Evolutionary conservation across 2,113 vertebrate genomes (phyloP).

Genomic region (Rhombomys opimus): DNA sequence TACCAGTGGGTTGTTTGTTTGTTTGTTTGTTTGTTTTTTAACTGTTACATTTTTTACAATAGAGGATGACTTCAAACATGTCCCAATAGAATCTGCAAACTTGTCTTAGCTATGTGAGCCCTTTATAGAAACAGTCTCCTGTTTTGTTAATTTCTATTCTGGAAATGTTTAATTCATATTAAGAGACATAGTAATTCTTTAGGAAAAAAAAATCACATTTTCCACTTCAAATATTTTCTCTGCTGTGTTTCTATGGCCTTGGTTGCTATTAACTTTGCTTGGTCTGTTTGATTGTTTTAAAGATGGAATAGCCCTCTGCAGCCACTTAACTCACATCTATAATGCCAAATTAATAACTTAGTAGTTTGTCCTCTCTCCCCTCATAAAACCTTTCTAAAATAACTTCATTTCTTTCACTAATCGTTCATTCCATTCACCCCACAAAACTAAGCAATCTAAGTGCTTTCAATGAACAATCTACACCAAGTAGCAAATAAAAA

Average conservation of each 20-base stretch:
- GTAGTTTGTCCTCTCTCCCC: conserved; percentile 22
- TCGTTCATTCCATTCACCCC: background rate
- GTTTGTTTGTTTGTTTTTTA: background rate
- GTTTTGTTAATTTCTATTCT: background rate
- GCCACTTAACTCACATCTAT: conserved; percentile 36
- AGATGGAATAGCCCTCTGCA: background rate
- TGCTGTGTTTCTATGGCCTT: background rate
- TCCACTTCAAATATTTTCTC: background rate
- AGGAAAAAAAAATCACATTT: background rate
- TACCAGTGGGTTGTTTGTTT: background rate
- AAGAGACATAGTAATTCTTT: background rate
- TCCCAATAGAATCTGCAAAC: background rate
- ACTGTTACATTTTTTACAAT: background rate
- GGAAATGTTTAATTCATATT: background rate
- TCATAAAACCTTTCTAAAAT: conserved; percentile 39
- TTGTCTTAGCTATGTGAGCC: background rate
- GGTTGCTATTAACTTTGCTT: background rate
- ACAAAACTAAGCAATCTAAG: background rate
- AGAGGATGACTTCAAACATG: background rate
- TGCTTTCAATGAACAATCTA: background rate
- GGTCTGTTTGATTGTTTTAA: background rate
- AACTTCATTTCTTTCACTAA: conserved; percentile 15
- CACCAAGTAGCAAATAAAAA: conserved; percentile 32
- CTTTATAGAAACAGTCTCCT: background rate
- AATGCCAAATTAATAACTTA: conserved; percentile 55